phyloP scores from a whole-genome alignment of 2,888 invertebrate genomes.

The Brachylomia viminalis region DNA sequence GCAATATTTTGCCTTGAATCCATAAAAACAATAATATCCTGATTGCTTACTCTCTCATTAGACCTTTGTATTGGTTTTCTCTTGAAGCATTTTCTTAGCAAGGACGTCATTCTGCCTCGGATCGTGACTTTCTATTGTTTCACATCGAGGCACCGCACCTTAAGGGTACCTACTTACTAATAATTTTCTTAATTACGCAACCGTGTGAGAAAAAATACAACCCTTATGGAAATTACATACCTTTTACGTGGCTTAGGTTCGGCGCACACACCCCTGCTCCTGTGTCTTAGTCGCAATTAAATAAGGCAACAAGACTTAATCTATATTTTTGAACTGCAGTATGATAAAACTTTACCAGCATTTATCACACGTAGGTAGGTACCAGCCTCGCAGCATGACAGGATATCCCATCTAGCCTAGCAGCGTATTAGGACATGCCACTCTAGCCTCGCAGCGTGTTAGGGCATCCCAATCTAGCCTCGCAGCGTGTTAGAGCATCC shows the following conservation, averaged over 20 bases:
- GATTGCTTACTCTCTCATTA: constrained; percentile 44
- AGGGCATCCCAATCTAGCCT: no score
- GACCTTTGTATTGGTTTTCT: constrained; percentile 20
- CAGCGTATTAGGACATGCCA: not conserved
- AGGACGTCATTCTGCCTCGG: constrained; percentile 44
- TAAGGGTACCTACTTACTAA: not conserved
- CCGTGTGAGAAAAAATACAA: constrained; percentile 43
- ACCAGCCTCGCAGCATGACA: not conserved
- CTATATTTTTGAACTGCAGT: not conserved
- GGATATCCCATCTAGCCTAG: not conserved
- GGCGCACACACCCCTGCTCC: constrained; percentile 13
- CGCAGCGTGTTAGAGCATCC: not conserved
- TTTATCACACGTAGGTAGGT: not conserved
- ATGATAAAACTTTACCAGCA: not conserved
- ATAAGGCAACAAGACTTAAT: not conserved
- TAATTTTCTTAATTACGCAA: constrained; percentile 43
- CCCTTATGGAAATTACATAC: constrained; percentile 38
- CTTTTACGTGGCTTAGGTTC: constrained; percentile 17
- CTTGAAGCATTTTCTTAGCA: constrained; percentile 35
- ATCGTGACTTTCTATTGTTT: constrained; percentile 26
- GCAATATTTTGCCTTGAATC: not conserved
- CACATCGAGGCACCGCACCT: not conserved
- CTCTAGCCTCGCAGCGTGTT: not conserved
- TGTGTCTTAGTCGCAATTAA: not conserved
- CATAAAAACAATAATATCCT: no score